Evolutionary conservation across 2,113 vertebrate genomes (phyloP), one percentile per base, ranked within the genome.

Genomic region (Epinephelus lanceolatus): DNA sequence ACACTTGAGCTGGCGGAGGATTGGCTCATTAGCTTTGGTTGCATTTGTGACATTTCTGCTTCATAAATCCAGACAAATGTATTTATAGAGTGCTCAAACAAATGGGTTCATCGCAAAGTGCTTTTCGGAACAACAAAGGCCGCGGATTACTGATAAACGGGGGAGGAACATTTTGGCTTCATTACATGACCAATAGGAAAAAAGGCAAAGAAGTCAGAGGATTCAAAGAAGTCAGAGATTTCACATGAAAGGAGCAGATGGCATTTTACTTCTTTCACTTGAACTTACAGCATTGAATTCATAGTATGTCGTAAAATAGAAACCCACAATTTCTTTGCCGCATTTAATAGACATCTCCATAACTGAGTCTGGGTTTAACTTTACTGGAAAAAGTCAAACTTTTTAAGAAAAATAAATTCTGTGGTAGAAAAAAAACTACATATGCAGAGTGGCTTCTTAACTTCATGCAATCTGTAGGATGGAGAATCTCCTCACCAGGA

Each of bases 21-120:
- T 71, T 80, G 78, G 70, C 81, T 92, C 86, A 89, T 91, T 91
- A 89, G 76, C 87, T 91, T 88, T 88, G 78, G 78, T 83, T 83
- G 80, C 76, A 59, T 75, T 85, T 80, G 40, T 86, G 74, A 85
- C 79, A 86, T 89, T 86, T 86, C 71, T 75, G 79, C 79, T 81
- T 82, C 65, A 73, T 86, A 75, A 75, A 79, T 76, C 67, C 85
- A 69, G 83, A 83, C 76, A 80, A 79, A 88, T 78, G 47, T 90
- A 82, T 90, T 84, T 78, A 87, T 90, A 59, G 71, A 57, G 68
- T 45, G 57, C 66, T 80, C 84, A 80, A 82, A 77, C 60, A 80
- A 82, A 85, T 56, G 25, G 56, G 70, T 76, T 78, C 66, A 77
- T 81, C 23, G 19, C 72, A 69, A 83, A 88, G 84, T 65, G 76